Percentiles rank a stretch among this genome's conserved stretches.
These are phyloP conservation scores for Muraenolepis orangiensis DNA, from an alignment of 2,797 vertebrate species.

Conservation along the genomic window DNA sequence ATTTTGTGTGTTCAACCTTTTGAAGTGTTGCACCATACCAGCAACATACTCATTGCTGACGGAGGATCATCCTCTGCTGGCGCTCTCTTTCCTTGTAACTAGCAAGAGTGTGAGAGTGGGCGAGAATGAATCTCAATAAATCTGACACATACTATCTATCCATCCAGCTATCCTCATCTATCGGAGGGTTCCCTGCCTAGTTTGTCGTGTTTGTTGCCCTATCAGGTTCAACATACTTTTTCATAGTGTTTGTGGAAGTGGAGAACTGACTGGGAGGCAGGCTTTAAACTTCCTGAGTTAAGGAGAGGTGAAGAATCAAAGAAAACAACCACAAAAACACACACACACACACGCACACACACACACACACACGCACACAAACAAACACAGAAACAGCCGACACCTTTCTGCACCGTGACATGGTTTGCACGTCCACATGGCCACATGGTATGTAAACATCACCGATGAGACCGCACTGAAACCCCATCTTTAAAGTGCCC, in stretches of 20 bases:
- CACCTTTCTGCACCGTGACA: constrained; percentile 32
- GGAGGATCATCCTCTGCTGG: not conserved
- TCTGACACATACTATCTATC: not conserved
- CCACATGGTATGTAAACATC: not conserved
- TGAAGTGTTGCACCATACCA: not conserved
- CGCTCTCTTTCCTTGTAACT: not conserved
- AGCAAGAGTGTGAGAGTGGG: not conserved
- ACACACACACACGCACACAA: too few relatives aligned
- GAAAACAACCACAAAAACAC: constrained; percentile 47
- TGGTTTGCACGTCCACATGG: not conserved
- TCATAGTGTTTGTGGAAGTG: not conserved
- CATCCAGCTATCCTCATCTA: not conserved
- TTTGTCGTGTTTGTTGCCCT: not conserved
- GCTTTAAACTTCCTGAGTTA: not conserved
- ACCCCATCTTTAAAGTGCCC: not conserved
- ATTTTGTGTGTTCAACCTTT: not conserved
- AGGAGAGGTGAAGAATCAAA: constrained; percentile 17
- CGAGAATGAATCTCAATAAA: not conserved
- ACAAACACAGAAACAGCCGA: constrained; percentile 52
- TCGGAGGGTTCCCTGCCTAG: not conserved
- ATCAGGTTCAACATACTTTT: not conserved
- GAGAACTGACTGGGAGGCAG: not conserved
- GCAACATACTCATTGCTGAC: not conserved
- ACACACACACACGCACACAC: constrained; percentile 44
- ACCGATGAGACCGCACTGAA: not conserved